These are phyloP conservation scores for Aleiodes leptofemur DNA, from an alignment of 2,888 invertebrate species.

Conservation along the genomic window DNA sequence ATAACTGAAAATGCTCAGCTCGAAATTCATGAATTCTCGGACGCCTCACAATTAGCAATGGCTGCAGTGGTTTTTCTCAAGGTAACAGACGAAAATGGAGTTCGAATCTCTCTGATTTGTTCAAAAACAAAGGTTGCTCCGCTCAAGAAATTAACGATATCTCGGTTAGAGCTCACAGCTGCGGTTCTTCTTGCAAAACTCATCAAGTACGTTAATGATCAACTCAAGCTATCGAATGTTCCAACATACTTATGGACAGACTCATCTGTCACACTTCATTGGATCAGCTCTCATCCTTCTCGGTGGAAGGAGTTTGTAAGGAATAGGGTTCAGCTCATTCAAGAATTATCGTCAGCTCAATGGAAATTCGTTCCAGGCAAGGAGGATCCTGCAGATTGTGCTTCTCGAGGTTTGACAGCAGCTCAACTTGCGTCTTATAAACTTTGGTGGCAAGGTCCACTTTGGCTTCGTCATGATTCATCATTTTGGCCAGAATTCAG, in stretches of 20 bases:
- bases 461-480: neutral
- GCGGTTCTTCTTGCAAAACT: slow-evolving; percentile 33
- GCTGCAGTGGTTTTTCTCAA: slow-evolving; percentile 43
- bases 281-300: slow-evolving; percentile 31
- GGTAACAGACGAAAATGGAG: slow-evolving; percentile 30
- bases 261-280: slow-evolving; percentile 24
- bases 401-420: slow-evolving; percentile 6
- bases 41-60: slow-evolving; percentile 17
- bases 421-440: neutral
- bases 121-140: slow-evolving; percentile 42
- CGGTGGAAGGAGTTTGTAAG: slow-evolving; percentile 39
- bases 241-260: slow-evolving; percentile 39
- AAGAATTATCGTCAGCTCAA: neutral
- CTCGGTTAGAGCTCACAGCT: slow-evolving; percentile 39
- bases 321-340: slow-evolving; percentile 32
- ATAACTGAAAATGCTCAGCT: too few species aligned
- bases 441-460: slow-evolving; percentile 41
- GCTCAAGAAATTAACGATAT: slow-evolving; percentile 42
- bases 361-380: slow-evolving; percentile 17
- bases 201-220: neutral
- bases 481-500: too few species aligned
- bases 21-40: too few species aligned
- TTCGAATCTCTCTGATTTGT: slow-evolving; percentile 35
- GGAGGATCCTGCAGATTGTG: slow-evolving; percentile 18
- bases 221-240: slow-evolving; percentile 1